Base-by-base conservation (phyloP, 2,113 vertebrate genomes). In the Gobiocypris rarus region DNA sequence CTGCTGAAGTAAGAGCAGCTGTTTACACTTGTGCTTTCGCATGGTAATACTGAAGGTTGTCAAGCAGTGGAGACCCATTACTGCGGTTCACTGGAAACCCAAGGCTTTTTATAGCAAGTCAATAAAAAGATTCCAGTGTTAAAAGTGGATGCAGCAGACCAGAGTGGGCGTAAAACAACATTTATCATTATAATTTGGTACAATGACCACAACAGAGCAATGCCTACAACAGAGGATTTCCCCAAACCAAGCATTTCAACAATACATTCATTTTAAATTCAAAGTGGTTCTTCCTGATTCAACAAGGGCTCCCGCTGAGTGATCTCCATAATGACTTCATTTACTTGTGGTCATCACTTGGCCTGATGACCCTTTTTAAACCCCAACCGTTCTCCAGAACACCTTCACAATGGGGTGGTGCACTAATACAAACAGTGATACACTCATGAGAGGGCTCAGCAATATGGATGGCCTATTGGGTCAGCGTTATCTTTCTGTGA, bases 121-220 rank as follows among this genome's bases (percentile, higher is more conserved):
- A 58, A 76, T 74, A 28, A 73, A 48, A 56, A 14, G 61, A 34
- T 78, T 82, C 15, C 6, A 61, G 50, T 77, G 71, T 73, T 58
- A 52, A 67, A 52, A 28, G 56, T 19, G 50, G 41, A 13, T 50
- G 26, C 50, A 22, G 50, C 48, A 45, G 75, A 22, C 9, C 41
- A 56, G 52, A 71, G 78, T 59, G 67, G 65, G 54, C 4, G 22
- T 34, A 41, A 63, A 43, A 69, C 34, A 73, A 80, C 65, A 41
- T 75, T 69, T 31, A 50, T 79, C 15, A 84, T 83, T 26, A 65
- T 81, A 67, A 84, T 80, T 28, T 38, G 67, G 26, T 76, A 28
- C 83, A 87, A 74, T 85, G 54, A 48, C 7, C 63, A 82, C 31
- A 69, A 54, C 10, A 75, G 69, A 85, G 78, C 86, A 84, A 87